Evolutionary conservation across 1,140 invertebrate species (phyloP).

Genomic region (Drosophila saltans): DNA sequence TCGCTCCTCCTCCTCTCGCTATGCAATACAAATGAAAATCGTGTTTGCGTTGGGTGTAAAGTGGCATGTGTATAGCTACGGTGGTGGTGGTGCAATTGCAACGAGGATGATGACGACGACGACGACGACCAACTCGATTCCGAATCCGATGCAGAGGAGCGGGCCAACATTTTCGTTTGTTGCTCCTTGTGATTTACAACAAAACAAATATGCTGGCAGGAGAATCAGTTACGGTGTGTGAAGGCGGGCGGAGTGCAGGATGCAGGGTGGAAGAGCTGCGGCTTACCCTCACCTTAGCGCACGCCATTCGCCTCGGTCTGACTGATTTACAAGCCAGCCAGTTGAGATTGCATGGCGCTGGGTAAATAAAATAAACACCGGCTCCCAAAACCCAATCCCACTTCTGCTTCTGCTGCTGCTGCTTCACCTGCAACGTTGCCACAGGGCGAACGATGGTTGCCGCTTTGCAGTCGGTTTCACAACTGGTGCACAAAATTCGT

Average conservation of each 20-base stretch:
- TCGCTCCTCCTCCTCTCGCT: neutral
- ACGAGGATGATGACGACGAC: neutral
- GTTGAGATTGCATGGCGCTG: slow-evolving; percentile 75
- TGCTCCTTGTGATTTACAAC: slow-evolving; percentile 78
- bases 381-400: slow-evolving; percentile 5
- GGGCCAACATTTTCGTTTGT: slow-evolving; percentile 67
- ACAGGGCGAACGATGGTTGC: neutral
- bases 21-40: slow-evolving; percentile 78
- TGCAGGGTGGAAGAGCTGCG: slow-evolving; percentile 2
- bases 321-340: slow-evolving; percentile 79
- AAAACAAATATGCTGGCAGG: slow-evolving; percentile 75
- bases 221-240: slow-evolving; percentile 4
- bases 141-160: slow-evolving; percentile 9
- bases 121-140: neutral
- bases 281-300: slow-evolving; percentile 62
- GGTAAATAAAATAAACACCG: slow-evolving; percentile 78
- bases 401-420: too few relatives aligned
- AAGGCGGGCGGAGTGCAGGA: neutral
- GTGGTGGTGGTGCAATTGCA: slow-evolving; percentile 4
- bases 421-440: neutral
- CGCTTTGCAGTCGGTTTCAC: slow-evolving; percentile 45
- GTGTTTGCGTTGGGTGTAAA: slow-evolving; percentile 78
- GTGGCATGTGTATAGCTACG: slow-evolving; percentile 65
- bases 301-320: slow-evolving; percentile 36
- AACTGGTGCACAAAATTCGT: slow-evolving; percentile 52